phyloP scores from a whole-genome alignment of 2,113 vertebrate genomes.

The Alaudala cheleensis region DNA sequence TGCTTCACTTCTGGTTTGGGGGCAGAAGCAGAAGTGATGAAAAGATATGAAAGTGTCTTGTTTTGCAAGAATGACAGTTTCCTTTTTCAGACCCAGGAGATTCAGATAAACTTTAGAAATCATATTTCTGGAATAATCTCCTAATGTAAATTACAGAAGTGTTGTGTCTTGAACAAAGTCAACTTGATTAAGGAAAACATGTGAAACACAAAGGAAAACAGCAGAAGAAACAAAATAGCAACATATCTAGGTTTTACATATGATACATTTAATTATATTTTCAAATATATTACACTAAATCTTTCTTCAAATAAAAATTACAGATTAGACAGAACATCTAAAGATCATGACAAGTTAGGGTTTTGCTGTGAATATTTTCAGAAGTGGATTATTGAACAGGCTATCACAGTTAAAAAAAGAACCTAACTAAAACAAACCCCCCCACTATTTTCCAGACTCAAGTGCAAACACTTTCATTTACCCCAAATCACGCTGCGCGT shows the following conservation, averaged over 20 bases:
- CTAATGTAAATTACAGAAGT: neutral
- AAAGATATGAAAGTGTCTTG: neutral
- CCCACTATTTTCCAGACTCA: neutral
- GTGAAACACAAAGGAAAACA: neutral
- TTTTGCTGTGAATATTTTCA: slow-evolving; percentile 9
- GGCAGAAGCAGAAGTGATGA: slow-evolving; percentile 23
- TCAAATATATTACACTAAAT: slow-evolving; percentile 8
- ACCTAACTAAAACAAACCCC: neutral
- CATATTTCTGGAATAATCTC: neutral
- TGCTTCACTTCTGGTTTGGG: slow-evolving; percentile 26
- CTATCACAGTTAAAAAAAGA: neutral
- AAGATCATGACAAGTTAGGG: slow-evolving; percentile 25
- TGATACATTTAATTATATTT: slow-evolving; percentile 21
- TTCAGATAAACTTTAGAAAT: neutral
- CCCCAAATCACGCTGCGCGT: neutral
- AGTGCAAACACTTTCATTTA: neutral
- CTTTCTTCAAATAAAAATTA: slow-evolving; percentile 27
- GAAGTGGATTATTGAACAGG: slow-evolving; percentile 12
- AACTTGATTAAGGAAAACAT: neutral
- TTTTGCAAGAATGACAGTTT: neutral
- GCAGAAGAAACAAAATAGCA: neutral
- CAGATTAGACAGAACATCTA: slow-evolving; percentile 1
- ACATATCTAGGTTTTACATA: neutral
- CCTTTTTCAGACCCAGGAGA: neutral
- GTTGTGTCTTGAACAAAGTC: neutral